Evolutionary conservation across 2,113 vertebrate species (phyloP).

Genomic region (Mormyrus lacerda): DNA sequence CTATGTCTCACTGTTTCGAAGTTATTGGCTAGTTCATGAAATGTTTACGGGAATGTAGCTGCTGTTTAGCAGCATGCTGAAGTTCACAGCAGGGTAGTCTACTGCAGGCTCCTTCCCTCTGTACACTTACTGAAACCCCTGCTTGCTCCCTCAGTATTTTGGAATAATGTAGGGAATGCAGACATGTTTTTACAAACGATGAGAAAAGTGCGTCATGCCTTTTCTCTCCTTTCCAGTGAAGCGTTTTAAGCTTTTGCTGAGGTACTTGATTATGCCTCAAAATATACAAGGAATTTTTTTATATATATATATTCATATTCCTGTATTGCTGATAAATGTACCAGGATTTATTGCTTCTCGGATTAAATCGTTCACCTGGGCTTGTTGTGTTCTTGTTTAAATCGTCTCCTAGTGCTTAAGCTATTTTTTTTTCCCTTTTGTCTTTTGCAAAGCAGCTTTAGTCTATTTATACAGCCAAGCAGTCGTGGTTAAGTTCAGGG

Average conservation of each 20-base stretch:
- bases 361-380: background rate
- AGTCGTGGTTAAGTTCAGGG: background rate
- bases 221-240: background rate
- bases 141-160: background rate
- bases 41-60: background rate
- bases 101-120: background rate
- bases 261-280: background rate
- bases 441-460: background rate
- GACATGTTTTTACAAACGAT: background rate
- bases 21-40: background rate
- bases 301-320: background rate
- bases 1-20: background rate
- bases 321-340: background rate
- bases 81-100: background rate
- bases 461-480: background rate
- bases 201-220: background rate
- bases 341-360: background rate
- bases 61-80: background rate
- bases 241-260: background rate
- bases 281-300: background rate
- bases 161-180: background rate
- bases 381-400: background rate
- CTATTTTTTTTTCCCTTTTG: background rate
- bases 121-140: background rate
- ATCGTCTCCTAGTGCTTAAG: background rate